phyloP scores from a whole-genome alignment of 2,888 invertebrate genomes.

The Stenotaenia linearis region DNA sequence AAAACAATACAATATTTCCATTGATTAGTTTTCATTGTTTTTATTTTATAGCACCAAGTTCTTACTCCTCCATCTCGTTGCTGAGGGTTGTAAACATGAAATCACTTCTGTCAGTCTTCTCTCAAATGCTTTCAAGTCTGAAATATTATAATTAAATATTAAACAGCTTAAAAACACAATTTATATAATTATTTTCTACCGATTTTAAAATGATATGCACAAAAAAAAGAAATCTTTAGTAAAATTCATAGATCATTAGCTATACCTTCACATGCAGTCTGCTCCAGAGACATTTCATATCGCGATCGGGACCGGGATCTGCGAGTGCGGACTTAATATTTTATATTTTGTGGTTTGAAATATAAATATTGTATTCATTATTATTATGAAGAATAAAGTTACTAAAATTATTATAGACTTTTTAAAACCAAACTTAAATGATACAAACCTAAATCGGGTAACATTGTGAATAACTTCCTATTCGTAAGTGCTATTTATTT shows the following conservation, averaged over 20 bases:
- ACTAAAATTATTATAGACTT: neutral
- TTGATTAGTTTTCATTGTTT: neutral
- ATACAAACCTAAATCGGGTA: neutral
- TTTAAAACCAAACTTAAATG: neutral
- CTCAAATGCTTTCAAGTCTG: conserved; percentile 95
- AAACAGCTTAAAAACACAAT: neutral
- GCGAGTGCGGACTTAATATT: neutral
- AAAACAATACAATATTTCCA: conserved; percentile 15
- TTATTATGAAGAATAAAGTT: neutral
- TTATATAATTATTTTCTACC: neutral
- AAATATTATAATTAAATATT: neutral
- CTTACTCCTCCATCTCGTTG: conserved; percentile 91
- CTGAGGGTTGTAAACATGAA: conserved; percentile 87
- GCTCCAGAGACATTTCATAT: conserved; percentile 67
- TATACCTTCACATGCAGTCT: conserved; percentile 81
- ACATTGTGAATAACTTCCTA: neutral
- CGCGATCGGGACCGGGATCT: neutral
- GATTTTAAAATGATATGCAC: too few species aligned
- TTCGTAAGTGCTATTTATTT: neutral
- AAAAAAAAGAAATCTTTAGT: neutral
- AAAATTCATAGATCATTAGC: neutral
- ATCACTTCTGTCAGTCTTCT: conserved; percentile 95
- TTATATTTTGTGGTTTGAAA: neutral
- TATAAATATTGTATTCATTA: neutral
- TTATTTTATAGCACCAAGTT: conserved; percentile 38